Percentiles rank a stretch among this genome's conserved stretches.
phyloP scores from a whole-genome alignment of 2,797 vertebrate genomes.

The Chaunax sp. region DNA sequence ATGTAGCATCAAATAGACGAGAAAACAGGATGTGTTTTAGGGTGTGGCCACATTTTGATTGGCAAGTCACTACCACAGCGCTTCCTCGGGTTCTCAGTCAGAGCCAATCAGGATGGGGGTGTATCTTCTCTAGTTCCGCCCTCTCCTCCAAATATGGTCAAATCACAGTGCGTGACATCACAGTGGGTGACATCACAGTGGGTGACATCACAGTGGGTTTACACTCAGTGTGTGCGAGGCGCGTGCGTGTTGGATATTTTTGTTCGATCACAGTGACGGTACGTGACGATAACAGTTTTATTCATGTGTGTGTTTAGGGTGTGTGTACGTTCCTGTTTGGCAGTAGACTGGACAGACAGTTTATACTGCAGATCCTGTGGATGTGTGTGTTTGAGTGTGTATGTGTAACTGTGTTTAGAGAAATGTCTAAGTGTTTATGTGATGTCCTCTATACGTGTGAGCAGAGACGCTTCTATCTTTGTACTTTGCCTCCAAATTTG shows the following conservation, averaged over 20 bases:
- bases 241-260: constrained; percentile 28
- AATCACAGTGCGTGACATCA: too few relatives aligned
- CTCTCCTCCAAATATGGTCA: too few relatives aligned
- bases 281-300: constrained; percentile 51
- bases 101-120: too few relatives aligned
- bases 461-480: constrained; percentile 38
- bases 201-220: too few relatives aligned
- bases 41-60: too few relatives aligned
- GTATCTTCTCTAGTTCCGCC: too few relatives aligned
- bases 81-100: too few relatives aligned
- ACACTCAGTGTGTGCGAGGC: too few relatives aligned
- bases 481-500: constrained; percentile 42
- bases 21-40: too few relatives aligned
- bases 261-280: constrained; percentile 32
- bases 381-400: constrained; percentile 21
- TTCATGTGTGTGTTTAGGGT: constrained; percentile 6
- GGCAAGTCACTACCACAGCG: too few relatives aligned
- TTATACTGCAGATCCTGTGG: constrained; percentile 43
- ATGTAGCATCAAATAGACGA: too few relatives aligned
- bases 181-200: too few relatives aligned
- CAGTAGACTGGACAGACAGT: constrained; percentile 45
- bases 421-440: not conserved
- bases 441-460: constrained; percentile 27
- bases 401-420: constrained; percentile 41
- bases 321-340: constrained; percentile 51